Conservation (phyloP, 2,888 invertebrate species). For the Tinea pellionella region DNA sequence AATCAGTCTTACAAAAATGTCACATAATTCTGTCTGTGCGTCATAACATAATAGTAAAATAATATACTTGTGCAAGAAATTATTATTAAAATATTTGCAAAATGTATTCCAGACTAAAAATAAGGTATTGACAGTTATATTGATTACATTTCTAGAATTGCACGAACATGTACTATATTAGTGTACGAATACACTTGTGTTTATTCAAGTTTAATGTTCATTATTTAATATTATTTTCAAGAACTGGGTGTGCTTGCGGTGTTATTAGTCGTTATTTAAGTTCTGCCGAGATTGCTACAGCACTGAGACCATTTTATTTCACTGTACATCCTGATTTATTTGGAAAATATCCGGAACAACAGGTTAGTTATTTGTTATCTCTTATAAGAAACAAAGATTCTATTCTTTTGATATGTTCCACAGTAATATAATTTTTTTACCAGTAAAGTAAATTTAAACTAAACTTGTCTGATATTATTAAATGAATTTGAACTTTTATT, state of each 20-base stretch:
- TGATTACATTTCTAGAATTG: background rate
- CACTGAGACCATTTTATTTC: slow-evolving; percentile 93
- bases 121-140: slow-evolving; percentile 32
- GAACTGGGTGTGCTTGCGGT: slow-evolving; percentile 31
- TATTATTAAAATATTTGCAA: slow-evolving; percentile 9
- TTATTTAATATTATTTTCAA: slow-evolving; percentile 17
- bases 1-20: background rate
- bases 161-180: background rate
- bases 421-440: too few species aligned
- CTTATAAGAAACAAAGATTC: too few species aligned
- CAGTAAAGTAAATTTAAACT: background rate
- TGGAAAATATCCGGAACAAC: slow-evolving; percentile 89
- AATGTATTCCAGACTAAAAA: slow-evolving; percentile 56
- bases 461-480: background rate
- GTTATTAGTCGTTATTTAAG: slow-evolving; percentile 65
- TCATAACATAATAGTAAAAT: too few species aligned
- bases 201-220: background rate
- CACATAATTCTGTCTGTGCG: background rate
- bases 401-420: background rate
- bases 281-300: slow-evolving; percentile 88
- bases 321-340: slow-evolving; percentile 96
- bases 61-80: background rate
- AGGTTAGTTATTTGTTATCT: slow-evolving; percentile 64
- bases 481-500: background rate
- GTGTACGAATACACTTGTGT: background rate